A percentile compares a stretch with the other conserved stretches of the same genome.
Evolutionary conservation across 2,888 invertebrate species (phyloP).

Genomic region (Netelia fuscicornis): DNA sequence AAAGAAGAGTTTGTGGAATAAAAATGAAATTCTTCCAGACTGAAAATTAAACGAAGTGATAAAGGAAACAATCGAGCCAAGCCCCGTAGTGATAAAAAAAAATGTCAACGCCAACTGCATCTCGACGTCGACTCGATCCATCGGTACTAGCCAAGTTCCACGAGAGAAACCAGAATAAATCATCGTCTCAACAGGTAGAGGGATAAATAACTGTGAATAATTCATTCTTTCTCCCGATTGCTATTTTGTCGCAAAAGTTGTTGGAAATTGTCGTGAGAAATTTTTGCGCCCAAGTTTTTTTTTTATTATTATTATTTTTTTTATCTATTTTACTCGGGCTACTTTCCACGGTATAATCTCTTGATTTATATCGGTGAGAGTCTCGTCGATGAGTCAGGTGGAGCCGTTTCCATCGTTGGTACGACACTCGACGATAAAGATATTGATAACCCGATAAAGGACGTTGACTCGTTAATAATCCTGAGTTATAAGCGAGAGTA

Average conservation of each 20-base stretch:
- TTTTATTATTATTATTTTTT: background rate
- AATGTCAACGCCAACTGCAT: conserved; percentile 75
- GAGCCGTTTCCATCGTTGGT: background rate
- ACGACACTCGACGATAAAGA: background rate
- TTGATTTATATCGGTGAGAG: background rate
- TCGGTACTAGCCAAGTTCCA: conserved; percentile 77
- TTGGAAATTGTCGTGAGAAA: background rate
- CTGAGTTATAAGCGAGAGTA: background rate
- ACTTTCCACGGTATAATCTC: background rate
- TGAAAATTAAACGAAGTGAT: background rate
- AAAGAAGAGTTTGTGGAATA: too few species aligned
- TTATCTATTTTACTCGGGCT: background rate
- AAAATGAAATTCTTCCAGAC: background rate
- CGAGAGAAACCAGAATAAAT: conserved; percentile 70
- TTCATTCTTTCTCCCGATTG: conserved; percentile 5
- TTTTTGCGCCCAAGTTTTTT: background rate
- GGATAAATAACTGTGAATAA: conserved; percentile 12
- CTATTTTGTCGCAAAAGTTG: conserved; percentile 1
- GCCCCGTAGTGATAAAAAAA: conserved; percentile 40
- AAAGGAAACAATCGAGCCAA: background rate
- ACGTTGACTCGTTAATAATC: background rate
- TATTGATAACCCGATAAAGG: background rate
- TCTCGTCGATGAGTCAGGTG: background rate
- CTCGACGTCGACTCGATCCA: conserved; percentile 78
- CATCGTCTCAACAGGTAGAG: conserved; percentile 75